These are phyloP conservation scores for Polypterus bichir DNA, from an alignment of 2,113 vertebrate genomes.

Conservation along the genomic window DNA sequence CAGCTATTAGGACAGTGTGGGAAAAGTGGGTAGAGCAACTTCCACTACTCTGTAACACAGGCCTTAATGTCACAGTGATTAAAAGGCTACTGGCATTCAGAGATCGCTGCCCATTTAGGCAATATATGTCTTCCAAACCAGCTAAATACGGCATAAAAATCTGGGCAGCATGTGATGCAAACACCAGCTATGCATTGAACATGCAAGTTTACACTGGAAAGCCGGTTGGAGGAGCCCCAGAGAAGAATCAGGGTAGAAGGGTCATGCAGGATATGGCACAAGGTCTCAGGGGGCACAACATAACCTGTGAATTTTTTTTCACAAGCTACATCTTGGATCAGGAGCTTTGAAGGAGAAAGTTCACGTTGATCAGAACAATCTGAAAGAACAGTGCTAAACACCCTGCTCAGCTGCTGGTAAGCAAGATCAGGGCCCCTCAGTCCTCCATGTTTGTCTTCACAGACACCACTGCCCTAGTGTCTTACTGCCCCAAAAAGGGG, in stretches of 20 bases:
- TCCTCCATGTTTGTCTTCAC: slow-evolving; percentile 11
- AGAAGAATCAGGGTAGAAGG: slow-evolving; percentile 8
- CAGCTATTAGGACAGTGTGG: slow-evolving; percentile 8
- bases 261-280: slow-evolving; percentile 9
- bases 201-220: slow-evolving; percentile 11
- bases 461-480: slow-evolving; percentile 3
- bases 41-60: slow-evolving; percentile 7
- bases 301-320: slow-evolving; percentile 5
- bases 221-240: not conserved
- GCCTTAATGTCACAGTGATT: slow-evolving; percentile 8
- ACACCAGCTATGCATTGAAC: slow-evolving; percentile 10
- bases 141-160: slow-evolving; percentile 11
- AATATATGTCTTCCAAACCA: slow-evolving; percentile 11
- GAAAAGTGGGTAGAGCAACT: slow-evolving; percentile 12
- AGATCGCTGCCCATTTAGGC: slow-evolving; percentile 7
- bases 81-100: slow-evolving; percentile 5
- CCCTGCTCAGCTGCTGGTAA: slow-evolving; percentile 2
- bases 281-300: slow-evolving; percentile 10
- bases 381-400: slow-evolving; percentile 13
- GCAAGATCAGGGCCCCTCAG: slow-evolving; percentile 5
- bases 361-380: slow-evolving; percentile 12
- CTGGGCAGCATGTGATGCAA: slow-evolving; percentile 6
- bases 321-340: slow-evolving; percentile 5
- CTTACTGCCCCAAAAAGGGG: slow-evolving; percentile 13
- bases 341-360: slow-evolving; percentile 9